Conservation (phyloP, 2,113 vertebrate species). For the Zootoca vivipara region DNA sequence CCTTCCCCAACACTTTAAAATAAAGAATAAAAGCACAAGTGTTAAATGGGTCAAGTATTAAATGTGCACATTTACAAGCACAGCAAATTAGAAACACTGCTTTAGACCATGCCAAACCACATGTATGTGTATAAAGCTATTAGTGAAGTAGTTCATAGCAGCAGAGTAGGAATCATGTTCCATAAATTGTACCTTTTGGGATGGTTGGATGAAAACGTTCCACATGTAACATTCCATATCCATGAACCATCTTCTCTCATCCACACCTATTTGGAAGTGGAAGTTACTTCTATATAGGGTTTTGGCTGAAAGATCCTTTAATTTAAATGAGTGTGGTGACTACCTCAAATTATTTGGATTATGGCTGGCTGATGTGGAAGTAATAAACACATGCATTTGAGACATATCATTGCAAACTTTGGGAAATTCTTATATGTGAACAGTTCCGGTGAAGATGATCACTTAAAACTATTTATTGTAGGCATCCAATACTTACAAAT, state of each 20-base stretch:
- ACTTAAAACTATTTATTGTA: background rate
- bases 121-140: constrained; percentile 67
- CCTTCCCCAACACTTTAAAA: constrained; percentile 43
- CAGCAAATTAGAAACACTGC: constrained; percentile 67
- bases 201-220: background rate
- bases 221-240: rapidly evolving
- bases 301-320: background rate
- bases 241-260: background rate
- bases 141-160: constrained; percentile 62
- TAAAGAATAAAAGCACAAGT: constrained; percentile 66
- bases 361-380: rapidly evolving
- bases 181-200: background rate
- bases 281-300: background rate
- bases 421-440: background rate
- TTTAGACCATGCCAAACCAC: constrained; percentile 69
- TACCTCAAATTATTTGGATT: background rate
- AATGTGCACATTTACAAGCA: constrained; percentile 71
- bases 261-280: background rate
- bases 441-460: background rate
- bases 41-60: constrained; percentile 78
- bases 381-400: background rate
- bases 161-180: constrained; percentile 53
- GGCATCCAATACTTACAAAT: background rate
- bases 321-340: background rate
- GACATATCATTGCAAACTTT: background rate